phyloP scores from a whole-genome alignment of 2,797 vertebrate genomes.

The Platalea minor region DNA sequence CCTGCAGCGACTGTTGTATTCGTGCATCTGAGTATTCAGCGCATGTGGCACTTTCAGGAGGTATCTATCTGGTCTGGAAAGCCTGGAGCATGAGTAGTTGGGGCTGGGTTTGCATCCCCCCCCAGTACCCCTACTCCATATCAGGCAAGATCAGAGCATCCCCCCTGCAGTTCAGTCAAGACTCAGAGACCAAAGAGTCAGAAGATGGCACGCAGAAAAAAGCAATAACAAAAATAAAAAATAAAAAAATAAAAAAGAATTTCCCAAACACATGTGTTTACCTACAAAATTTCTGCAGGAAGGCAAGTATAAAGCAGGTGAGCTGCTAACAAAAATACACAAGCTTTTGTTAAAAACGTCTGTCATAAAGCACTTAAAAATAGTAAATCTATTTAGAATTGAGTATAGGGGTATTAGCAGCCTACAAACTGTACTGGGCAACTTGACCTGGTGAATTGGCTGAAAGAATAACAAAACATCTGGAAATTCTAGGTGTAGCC shows the following conservation, averaged over 20 bases:
- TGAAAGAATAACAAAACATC: neutral
- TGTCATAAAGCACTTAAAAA: neutral
- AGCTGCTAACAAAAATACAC: neutral
- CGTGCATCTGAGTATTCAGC: neutral
- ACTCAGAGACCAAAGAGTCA: neutral
- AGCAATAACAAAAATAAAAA: neutral
- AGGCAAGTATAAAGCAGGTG: neutral
- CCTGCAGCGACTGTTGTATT: neutral
- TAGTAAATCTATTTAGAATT: neutral
- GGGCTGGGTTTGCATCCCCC: neutral
- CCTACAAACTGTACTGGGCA: neutral
- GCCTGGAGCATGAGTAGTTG: neutral
- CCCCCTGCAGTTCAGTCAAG: neutral
- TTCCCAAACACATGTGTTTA: neutral
- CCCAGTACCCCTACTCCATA: accelerated
- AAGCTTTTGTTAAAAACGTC: neutral
- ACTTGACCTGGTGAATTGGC: neutral
- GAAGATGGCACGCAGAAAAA: neutral
- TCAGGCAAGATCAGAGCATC: neutral
- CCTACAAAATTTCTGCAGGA: neutral
- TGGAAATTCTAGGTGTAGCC: neutral
- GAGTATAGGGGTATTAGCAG: neutral
- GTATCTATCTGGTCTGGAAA: neutral
- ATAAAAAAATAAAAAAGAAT: neutral
- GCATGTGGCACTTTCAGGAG: neutral